Conservation (phyloP, 1,140 invertebrate species). For the Campoletis sonorensis region DNA sequence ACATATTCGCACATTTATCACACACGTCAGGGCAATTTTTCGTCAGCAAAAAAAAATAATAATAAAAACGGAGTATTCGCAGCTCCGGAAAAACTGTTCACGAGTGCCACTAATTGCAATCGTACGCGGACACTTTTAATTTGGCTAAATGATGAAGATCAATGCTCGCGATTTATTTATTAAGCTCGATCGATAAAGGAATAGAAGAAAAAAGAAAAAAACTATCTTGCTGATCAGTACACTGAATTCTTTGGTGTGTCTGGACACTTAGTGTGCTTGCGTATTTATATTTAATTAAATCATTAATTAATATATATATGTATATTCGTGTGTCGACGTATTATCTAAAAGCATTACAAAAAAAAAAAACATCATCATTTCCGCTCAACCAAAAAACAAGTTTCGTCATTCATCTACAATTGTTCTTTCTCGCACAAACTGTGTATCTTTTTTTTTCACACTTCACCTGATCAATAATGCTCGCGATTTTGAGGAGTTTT, state of each 20-base stretch:
- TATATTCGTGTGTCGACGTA: too few species aligned
- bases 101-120: neutral
- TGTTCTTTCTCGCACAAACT: neutral
- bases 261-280: constrained; percentile 11
- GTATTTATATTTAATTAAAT: constrained; percentile 26
- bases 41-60: constrained; percentile 2
- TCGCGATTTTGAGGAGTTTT: neutral
- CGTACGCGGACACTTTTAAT: neutral
- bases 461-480: neutral
- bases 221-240: constrained; percentile 9
- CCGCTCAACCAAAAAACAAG: neutral
- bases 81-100: neutral
- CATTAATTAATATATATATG: constrained; percentile 14
- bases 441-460: neutral
- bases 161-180: neutral
- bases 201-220: constrained; percentile 13
- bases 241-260: constrained; percentile 42
- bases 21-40: neutral
- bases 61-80: neutral
- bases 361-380: neutral
- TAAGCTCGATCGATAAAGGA: neutral
- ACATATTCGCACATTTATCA: constrained; percentile 5
- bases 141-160: constrained; percentile 1
- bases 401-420: neutral
- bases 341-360: too few species aligned